Conservation (phyloP, 1,140 invertebrate species). For the Diuraphis noxia region DNA sequence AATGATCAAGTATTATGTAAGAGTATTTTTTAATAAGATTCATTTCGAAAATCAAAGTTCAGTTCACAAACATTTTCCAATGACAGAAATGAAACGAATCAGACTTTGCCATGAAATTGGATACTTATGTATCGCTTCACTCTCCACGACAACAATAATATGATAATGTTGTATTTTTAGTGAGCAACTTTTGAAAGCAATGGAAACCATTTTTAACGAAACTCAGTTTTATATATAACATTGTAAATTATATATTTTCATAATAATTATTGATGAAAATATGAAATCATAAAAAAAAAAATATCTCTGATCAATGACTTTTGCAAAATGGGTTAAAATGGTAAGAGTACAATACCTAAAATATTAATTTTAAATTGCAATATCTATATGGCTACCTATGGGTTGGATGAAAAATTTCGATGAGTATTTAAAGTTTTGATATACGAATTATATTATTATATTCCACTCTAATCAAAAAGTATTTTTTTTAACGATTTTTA, state of each 20-base stretch:
- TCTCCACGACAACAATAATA: neutral
- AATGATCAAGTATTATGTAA: neutral
- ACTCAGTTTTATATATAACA: neutral
- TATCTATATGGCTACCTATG: too few species aligned
- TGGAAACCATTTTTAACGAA: neutral
- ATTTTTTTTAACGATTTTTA: neutral
- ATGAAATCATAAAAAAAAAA: neutral
- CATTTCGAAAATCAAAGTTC: neutral
- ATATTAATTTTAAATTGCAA: neutral
- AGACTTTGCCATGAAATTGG: neutral
- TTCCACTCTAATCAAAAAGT: neutral
- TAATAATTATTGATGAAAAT: neutral
- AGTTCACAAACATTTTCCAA: neutral
- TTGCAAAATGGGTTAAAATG: neutral
- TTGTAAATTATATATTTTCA: neutral
- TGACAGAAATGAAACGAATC: neutral
- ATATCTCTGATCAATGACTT: neutral
- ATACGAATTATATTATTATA: too few species aligned
- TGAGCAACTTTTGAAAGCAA: neutral
- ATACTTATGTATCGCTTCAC: neutral
- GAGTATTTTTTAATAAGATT: neutral
- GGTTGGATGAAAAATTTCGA: rapidly evolving
- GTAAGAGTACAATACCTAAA: neutral
- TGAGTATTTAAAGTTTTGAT: neutral
- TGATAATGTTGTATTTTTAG: neutral